Conservation (phyloP, 2,888 invertebrate species). For the Amphipoea oculea region DNA sequence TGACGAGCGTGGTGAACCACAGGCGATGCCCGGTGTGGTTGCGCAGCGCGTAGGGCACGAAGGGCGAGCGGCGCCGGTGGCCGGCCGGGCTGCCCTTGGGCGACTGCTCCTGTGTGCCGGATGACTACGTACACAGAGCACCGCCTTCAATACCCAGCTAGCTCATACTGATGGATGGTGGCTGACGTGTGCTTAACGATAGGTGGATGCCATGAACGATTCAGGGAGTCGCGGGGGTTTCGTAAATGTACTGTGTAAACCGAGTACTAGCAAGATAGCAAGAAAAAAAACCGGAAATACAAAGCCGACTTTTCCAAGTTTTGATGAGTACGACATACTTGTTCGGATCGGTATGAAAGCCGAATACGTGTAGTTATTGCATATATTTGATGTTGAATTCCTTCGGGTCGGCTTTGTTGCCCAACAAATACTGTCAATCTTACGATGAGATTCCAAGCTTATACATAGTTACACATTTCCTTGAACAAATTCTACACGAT, state of each 20-base stretch:
- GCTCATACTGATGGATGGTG: not conserved
- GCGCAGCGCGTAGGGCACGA: constrained; percentile 97
- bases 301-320: not conserved
- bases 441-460: not conserved
- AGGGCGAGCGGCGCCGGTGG: constrained; percentile 95
- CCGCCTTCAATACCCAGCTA: constrained; percentile 18
- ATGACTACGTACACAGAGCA: constrained; percentile 55
- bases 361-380: not conserved
- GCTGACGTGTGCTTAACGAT: not conserved
- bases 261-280: not conserved
- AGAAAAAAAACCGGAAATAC: not conserved
- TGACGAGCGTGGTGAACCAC: constrained; percentile 96
- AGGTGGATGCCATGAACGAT: not conserved
- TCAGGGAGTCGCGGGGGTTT: not conserved
- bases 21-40: constrained; percentile 97
- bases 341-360: not conserved
- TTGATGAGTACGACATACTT: not conserved
- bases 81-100: constrained; percentile 90
- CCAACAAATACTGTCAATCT: not conserved
- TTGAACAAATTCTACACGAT: not conserved
- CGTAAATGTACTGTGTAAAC: not conserved
- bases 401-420: not conserved
- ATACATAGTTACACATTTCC: not conserved
- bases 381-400: not conserved
- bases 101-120: constrained; percentile 76